phyloP scores from a whole-genome alignment of 1,140 invertebrate genomes.

The Laupala kohalensis region DNA sequence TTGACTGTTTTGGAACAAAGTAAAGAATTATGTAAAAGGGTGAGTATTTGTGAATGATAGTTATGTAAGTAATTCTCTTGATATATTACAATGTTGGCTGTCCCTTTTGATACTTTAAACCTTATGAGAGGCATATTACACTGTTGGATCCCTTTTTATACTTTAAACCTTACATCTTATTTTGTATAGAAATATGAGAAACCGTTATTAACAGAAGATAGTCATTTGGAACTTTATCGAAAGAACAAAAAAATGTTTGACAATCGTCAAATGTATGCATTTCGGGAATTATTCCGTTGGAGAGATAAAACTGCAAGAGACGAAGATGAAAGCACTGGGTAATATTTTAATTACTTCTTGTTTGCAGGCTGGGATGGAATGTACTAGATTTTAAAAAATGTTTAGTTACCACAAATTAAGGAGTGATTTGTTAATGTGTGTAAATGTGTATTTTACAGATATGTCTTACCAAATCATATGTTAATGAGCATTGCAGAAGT shows the following conservation, averaged over 20 bases:
- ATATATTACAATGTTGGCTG: not conserved
- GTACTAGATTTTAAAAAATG: not conserved
- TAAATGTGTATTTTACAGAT: conserved; percentile 35
- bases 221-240: conserved; percentile 58
- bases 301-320: conserved; percentile 68
- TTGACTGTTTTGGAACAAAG: conserved; percentile 55
- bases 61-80: conserved; percentile 4
- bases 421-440: not conserved
- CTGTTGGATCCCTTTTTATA: not conserved
- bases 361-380: not conserved
- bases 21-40: conserved; percentile 53
- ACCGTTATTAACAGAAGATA: conserved; percentile 54
- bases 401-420: not conserved
- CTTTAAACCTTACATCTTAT: conserved; percentile 8
- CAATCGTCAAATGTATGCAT: conserved; percentile 67
- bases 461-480: conserved; percentile 93
- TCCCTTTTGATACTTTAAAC: not conserved
- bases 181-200: conserved; percentile 64
- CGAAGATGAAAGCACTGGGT: conserved; percentile 82
- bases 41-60: conserved; percentile 16
- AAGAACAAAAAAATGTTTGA: conserved; percentile 74
- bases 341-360: conserved; percentile 15
- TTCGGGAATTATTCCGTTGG: conserved; percentile 78
- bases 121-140: conserved; percentile 1
- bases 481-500: conserved; percentile 77